phyloP scores from a whole-genome alignment of 1,140 invertebrate genomes.

The Pachypsylla venusta region DNA sequence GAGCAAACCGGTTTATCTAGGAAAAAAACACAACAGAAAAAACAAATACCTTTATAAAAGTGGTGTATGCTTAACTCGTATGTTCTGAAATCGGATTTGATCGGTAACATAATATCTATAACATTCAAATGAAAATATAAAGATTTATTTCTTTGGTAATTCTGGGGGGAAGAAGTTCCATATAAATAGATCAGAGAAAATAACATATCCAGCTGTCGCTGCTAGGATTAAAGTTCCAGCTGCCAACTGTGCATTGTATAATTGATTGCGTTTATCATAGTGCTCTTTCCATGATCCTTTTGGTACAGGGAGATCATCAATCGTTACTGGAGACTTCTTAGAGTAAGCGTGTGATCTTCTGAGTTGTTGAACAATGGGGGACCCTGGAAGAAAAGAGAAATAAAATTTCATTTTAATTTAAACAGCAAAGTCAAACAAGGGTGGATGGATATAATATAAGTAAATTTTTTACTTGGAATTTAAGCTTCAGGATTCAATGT shows the following conservation, averaged over 20 bases:
- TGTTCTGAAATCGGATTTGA: no score
- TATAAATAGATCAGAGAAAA: background rate
- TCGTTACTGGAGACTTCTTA: conserved; percentile 27
- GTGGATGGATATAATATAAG: no score
- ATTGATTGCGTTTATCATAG: conserved; percentile 43
- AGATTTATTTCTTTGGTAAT: background rate
- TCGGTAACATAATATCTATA: no score
- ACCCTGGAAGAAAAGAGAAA: background rate
- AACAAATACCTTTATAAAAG: no score
- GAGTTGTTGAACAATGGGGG: background rate
- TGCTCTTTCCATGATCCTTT: conserved; percentile 53
- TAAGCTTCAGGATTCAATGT: no score
- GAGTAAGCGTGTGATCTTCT: background rate
- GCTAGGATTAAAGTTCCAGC: background rate
- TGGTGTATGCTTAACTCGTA: no score
- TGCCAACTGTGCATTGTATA: conserved; percentile 39
- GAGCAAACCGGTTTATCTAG: no score
- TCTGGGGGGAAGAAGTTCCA: conserved; percentile 6
- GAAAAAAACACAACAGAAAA: no score
- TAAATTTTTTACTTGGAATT: no score
- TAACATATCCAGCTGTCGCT: background rate
- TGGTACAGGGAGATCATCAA: conserved; percentile 58
- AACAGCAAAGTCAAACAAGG: no score
- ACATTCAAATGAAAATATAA: no score
- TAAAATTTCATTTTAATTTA: no score